phyloP scores from a whole-genome alignment of 2,113 vertebrate genomes.

The Ceratotherium simum region DNA sequence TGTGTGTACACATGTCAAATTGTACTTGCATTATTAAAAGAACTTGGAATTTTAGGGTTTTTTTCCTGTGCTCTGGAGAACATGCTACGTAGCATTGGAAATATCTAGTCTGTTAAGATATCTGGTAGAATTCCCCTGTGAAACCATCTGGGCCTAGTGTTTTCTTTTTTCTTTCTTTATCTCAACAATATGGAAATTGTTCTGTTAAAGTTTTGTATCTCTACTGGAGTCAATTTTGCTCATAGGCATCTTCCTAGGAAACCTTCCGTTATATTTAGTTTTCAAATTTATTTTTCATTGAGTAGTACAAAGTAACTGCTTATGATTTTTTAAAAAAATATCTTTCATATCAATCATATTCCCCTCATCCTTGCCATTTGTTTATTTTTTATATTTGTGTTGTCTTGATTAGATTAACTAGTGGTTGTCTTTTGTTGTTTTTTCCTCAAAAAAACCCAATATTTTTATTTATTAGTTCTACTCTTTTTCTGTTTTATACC shows the following conservation, averaged over 20 bases:
- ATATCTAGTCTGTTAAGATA: not conserved
- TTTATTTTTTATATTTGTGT: not conserved
- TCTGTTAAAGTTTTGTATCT: not conserved
- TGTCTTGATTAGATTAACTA: not conserved
- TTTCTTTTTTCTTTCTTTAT: not conserved
- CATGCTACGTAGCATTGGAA: not conserved
- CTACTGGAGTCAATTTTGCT: not conserved
- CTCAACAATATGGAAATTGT: not conserved
- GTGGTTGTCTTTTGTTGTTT: not conserved
- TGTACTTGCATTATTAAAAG: not conserved
- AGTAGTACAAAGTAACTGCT: not conserved
- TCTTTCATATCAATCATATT: not conserved
- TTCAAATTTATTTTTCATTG: not conserved
- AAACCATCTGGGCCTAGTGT: not conserved
- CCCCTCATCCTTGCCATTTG: not conserved
- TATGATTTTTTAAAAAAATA: not conserved
- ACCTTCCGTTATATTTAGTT: not conserved
- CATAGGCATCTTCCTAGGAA: not conserved
- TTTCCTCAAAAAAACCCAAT: not conserved
- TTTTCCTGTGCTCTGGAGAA: not conserved
- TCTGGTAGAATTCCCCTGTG: not conserved
- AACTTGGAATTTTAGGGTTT: not conserved
- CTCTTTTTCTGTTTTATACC: not conserved
- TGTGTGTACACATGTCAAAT: not conserved
- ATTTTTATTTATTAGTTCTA: constrained; percentile 10